These are phyloP conservation scores for Cryptus armator DNA, from an alignment of 2,888 invertebrate genomes.

Conservation along the genomic window DNA sequence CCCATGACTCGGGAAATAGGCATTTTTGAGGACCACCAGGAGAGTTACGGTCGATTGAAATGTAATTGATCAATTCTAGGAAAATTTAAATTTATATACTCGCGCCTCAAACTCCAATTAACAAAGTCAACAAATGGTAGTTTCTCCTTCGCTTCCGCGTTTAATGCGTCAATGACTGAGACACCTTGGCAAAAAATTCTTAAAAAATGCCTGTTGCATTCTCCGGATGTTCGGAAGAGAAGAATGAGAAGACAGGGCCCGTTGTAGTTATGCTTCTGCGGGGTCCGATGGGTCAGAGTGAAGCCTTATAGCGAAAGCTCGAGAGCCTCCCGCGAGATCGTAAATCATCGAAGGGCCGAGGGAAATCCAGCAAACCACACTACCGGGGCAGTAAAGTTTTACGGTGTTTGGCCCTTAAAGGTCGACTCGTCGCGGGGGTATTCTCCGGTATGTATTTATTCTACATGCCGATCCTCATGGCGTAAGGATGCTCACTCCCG, in stretches of 20 bases:
- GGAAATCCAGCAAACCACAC: conserved; percentile 82
- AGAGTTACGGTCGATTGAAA: conserved; percentile 47
- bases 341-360: conserved; percentile 79
- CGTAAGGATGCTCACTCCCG: conserved; percentile 50
- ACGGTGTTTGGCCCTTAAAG: conserved; percentile 79
- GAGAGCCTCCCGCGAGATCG: conserved; percentile 73
- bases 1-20: conserved; percentile 46
- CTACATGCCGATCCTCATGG: conserved; percentile 47
- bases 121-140: not conserved
- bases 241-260: conserved; percentile 4
- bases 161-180: conserved; percentile 4
- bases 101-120: not conserved
- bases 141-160: not conserved
- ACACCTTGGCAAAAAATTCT: not conserved
- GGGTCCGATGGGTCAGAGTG: conserved; percentile 29
- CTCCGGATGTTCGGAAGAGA: not conserved
- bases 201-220: conserved; percentile 18
- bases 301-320: not conserved
- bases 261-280: conserved; percentile 15
- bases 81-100: not conserved
- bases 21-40: conserved; percentile 32
- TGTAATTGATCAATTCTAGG: conserved; percentile 48
- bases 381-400: conserved; percentile 82
- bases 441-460: conserved; percentile 32
- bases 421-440: conserved; percentile 59